These are phyloP conservation scores for Barbus barbus DNA, from an alignment of 2,113 vertebrate genomes.

Conservation along the genomic window DNA sequence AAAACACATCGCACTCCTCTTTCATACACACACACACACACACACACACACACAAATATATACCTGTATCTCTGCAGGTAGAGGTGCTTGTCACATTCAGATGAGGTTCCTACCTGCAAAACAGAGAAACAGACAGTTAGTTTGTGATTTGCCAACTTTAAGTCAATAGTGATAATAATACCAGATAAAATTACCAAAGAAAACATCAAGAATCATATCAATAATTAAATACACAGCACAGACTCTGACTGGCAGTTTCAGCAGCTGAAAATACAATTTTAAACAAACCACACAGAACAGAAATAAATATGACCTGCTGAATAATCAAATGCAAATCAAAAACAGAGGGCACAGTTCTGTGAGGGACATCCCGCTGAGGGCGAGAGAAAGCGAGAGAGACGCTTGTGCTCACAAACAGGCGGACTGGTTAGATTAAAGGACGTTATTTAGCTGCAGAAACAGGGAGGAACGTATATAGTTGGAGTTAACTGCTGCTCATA, in stretches of 20 bases:
- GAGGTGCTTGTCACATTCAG: conserved; percentile 19
- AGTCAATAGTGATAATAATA: conserved; percentile 2
- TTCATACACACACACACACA: conserved; percentile 31
- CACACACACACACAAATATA: conserved; percentile 33
- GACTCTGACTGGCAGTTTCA: conserved; percentile 7
- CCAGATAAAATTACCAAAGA: conserved; percentile 29
- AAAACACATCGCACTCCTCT: conserved; percentile 41
- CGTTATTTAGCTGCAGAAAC: conserved; percentile 25
- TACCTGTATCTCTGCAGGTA: conserved; percentile 15
- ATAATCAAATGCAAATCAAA: conserved; percentile 19
- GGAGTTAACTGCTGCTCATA: conserved; percentile 3
- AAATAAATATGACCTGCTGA: conserved; percentile 16
- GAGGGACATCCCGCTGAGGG: conserved; percentile 7
- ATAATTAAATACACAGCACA: conserved; percentile 55
- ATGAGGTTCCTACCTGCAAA: conserved; percentile 27
- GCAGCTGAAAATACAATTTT: conserved; percentile 14
- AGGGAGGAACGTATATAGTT: not conserved
- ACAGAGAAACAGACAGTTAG: not conserved
- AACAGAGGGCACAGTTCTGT: conserved; percentile 14
- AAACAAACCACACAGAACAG: conserved; percentile 7
- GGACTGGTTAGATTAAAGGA: not conserved
- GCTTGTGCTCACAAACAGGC: conserved; percentile 1
- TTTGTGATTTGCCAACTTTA: conserved; percentile 39
- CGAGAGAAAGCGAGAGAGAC: conserved; percentile 3
- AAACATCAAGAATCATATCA: conserved; percentile 48